Conservation (phyloP, 2,113 vertebrate species). For the Spilogale gracilis region DNA sequence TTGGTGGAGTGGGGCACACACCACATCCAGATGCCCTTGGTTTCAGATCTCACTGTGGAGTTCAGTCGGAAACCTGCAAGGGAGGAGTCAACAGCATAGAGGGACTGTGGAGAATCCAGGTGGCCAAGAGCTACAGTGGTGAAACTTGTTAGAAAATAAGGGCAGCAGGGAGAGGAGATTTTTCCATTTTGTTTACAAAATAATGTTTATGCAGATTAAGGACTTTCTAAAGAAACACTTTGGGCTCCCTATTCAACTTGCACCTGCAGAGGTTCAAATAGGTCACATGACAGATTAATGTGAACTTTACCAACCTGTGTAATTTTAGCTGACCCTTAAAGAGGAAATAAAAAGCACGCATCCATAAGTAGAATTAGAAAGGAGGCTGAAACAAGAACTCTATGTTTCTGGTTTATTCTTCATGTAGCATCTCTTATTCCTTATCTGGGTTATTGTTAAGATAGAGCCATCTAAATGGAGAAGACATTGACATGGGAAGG, state of each 20-base stretch:
- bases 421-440: neutral
- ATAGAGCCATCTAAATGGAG: neutral
- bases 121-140: fast-evolving
- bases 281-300: neutral
- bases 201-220: neutral
- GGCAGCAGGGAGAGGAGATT: neutral
- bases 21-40: slow-evolving; percentile 69
- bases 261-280: neutral
- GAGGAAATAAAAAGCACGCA: neutral
- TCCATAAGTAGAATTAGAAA: neutral
- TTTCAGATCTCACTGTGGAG: slow-evolving; percentile 71
- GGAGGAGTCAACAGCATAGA: neutral
- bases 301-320: neutral
- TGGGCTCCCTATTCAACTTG: neutral
- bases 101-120: neutral
- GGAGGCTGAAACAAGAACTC: neutral
- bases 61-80: slow-evolving; percentile 76
- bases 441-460: neutral
- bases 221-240: neutral
- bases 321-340: neutral
- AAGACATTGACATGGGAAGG: neutral
- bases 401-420: neutral
- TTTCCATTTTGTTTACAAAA: neutral
- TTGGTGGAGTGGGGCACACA: slow-evolving; percentile 54
- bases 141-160: neutral